Conservation (phyloP, 2,888 invertebrate species). For the Geotrupes spiniger region DNA sequence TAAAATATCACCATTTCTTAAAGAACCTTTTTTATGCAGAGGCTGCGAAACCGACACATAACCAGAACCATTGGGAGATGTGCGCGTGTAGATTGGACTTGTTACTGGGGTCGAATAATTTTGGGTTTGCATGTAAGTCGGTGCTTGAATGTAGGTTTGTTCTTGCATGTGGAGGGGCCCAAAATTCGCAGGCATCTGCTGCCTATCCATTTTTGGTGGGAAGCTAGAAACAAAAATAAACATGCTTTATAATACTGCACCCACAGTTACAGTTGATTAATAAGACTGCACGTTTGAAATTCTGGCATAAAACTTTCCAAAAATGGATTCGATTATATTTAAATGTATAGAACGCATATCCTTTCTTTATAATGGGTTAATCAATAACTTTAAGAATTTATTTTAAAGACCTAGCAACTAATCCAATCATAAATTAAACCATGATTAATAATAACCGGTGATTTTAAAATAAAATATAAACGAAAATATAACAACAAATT, state of each 20-base stretch:
- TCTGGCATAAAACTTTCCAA: too few relatives aligned
- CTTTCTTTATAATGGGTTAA: too few relatives aligned
- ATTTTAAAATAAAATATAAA: too few relatives aligned
- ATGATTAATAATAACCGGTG: too few relatives aligned
- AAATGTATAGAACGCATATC: too few relatives aligned
- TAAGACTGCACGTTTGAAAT: neutral
- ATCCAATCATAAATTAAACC: too few relatives aligned
- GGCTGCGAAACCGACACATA: slow-evolving; percentile 51
- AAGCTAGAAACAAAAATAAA: slow-evolving; percentile 44
- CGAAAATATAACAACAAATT: too few relatives aligned
- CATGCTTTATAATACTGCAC: too few relatives aligned
- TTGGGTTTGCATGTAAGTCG: slow-evolving; percentile 47
- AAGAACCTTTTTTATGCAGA: slow-evolving; percentile 63
- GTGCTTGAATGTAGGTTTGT: slow-evolving; percentile 51
- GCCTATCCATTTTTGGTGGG: slow-evolving; percentile 50
- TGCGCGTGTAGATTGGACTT: slow-evolving; percentile 43
- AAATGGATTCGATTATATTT: too few relatives aligned
- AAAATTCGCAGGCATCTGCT: slow-evolving; percentile 44
- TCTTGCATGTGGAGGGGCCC: slow-evolving; percentile 34
- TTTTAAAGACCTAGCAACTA: too few relatives aligned
- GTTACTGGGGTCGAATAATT: slow-evolving; percentile 43
- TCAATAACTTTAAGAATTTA: too few relatives aligned
- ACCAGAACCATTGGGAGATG: slow-evolving; percentile 44
- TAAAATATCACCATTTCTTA: slow-evolving; percentile 63
- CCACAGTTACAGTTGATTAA: too few relatives aligned